Conservation (phyloP, 2,797 vertebrate genomes). For the Pseudomugil tenellus region DNA sequence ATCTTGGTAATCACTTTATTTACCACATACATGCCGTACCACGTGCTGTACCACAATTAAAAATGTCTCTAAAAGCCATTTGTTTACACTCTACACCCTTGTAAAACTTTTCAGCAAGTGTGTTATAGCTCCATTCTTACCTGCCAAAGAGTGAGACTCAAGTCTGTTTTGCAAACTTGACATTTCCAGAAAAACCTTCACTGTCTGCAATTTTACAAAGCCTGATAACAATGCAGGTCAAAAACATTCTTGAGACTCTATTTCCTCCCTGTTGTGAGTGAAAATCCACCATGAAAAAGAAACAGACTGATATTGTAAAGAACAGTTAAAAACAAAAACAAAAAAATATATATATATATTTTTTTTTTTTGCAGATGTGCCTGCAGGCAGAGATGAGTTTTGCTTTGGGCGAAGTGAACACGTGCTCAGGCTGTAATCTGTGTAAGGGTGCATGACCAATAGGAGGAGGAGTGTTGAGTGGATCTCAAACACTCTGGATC, state of each 20-base stretch:
- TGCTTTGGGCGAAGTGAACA: not conserved
- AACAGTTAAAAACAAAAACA: not conserved
- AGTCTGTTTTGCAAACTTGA: conserved; percentile 20
- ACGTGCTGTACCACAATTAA: too few relatives aligned
- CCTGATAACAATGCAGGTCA: not conserved
- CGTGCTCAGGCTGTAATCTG: not conserved
- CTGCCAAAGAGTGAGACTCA: not conserved
- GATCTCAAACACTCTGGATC: too few relatives aligned
- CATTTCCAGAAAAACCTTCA: conserved; percentile 10
- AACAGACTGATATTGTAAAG: conserved; percentile 8
- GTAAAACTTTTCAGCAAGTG: not conserved
- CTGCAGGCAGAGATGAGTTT: not conserved
- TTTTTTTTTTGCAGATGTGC: conserved; percentile 11
- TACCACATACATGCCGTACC: not conserved
- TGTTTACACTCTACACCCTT: not conserved
- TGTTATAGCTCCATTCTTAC: not conserved
- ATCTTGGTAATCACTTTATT: not conserved
- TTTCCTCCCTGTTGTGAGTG: conserved; percentile 3
- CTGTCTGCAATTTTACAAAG: conserved; percentile 8
- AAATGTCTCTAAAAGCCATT: not conserved
- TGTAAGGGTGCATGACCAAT: too few relatives aligned
- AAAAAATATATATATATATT: too few relatives aligned
- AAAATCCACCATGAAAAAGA: conserved; percentile 6
- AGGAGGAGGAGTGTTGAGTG: too few relatives aligned
- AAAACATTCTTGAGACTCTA: not conserved